Evolutionary conservation across 37 sponge, comb jelly and placozoan genomes (phyloP), one percentile per base, ranked within the genome.

Genomic region (Spongia lamella): DNA sequence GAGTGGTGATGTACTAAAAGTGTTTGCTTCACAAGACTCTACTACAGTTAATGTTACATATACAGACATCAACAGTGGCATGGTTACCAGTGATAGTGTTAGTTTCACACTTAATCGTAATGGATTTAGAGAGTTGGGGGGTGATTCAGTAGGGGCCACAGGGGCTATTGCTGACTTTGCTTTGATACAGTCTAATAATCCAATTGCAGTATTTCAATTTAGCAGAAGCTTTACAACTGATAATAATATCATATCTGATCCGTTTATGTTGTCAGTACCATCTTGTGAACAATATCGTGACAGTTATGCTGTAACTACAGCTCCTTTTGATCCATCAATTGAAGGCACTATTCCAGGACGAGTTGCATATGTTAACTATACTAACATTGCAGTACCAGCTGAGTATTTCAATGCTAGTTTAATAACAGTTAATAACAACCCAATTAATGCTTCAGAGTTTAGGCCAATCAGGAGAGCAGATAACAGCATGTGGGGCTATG

Each of bases 211-310:
- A 22, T 61, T 61, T 20, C 75, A 78, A 47, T 74, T 74, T 52
- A 49, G 74, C n/a, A 33, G 79, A 0, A 62, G 65, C 14, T 72
- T 37, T 31, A 56, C 56, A 51, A 55, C 81, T 24, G 90, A 94
- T 68, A 51, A 52, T 11, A 57, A 56, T 16, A 58, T 77, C 52
- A 16, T 33, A 6, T 73, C 75, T 6, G 91, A 85, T 65, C 86
- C 86, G n/a, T 80, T 82, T 43, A 82, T 90, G 79, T 58, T 56
- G 51, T 73, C 78, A 37, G 43, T 90, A 20, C 83, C 86, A 32
- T 77, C 91, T 25, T 43, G 85, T 78, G 83, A 84, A 56, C 91
- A 90, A 51, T 86, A 73, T 40, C 64, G 70, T 61, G 77, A 73
- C 55, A 83, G 53, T 34, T 89, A 84, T 72, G 66, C 65, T 15